Evolutionary conservation across 2,888 invertebrate species (phyloP), one percentile per base, ranked within the genome.

Genomic region (Cantharis nigra): DNA sequence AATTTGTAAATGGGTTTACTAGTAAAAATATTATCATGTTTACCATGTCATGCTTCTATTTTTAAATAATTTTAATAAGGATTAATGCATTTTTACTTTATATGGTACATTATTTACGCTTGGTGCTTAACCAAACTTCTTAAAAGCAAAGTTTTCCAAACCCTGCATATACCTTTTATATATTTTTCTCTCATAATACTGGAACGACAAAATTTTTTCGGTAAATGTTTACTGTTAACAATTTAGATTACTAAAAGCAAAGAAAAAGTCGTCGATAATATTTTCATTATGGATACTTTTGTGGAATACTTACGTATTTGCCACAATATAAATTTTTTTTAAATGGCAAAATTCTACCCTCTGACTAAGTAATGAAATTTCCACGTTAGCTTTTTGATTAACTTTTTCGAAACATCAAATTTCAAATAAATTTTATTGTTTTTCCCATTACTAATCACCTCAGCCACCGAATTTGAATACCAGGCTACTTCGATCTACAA

Each of bases 1-100:
- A 78, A 80, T 77, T 77, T 78, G 73, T 69, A 78, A 67, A n/a
- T n/a, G 49, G 49, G n/a, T n/a, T n/a, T 49, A 49, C n/a, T n/a
- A 49, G 49, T 49, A 49, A 13, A 13, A 49, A 49, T n/a, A n/a
- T 49, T 49, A 49, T 49, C 49, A 49, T 49, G n/a, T 49, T 49
- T 49, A 49, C 49, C 49, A 7, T n/a, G 49, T 13, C 49, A 49
- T 49, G 49, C 49, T 49, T 49, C n/a, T 49, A 49, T n/a, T 49
- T 49, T 49, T 49, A 49, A 49, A 49, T 49, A n/a, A 49, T 49
- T n/a, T 49, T 49, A n/a, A 49, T 49, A n/a, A 49, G 49, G 49
- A 49, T 49, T 49, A 49, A 49, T 49, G 49, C n/a, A 49, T 49
- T 49, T 49, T 49, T 49, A 49, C 0, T 49, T 49, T 49, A 49